These are phyloP conservation scores for Anabas testudineus DNA, from an alignment of 2,797 vertebrate species.

Conservation along the genomic window DNA sequence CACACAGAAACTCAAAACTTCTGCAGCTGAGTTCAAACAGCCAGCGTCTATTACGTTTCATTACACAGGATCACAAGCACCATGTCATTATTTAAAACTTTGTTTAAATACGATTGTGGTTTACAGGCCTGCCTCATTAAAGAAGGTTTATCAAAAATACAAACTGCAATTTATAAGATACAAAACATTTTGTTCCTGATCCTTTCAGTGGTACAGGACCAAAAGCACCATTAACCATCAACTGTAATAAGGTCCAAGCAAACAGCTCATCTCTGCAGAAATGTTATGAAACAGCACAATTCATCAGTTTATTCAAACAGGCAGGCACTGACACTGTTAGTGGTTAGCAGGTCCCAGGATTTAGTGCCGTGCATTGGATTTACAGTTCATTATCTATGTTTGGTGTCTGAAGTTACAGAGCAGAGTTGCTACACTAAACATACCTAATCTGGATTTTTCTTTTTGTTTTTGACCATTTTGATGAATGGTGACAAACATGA, in stretches of 20 bases:
- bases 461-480: not conserved
- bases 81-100: constrained; percentile 38
- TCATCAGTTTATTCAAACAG: not conserved
- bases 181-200: constrained; percentile 8
- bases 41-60: constrained; percentile 31
- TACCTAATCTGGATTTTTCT: not conserved
- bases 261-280: constrained; percentile 17
- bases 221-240: constrained; percentile 65
- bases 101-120: constrained; percentile 27
- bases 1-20: constrained; percentile 23
- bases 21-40: constrained; percentile 37
- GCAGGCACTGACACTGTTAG: constrained; percentile 14
- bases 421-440: constrained; percentile 2
- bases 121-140: constrained; percentile 47
- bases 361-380: constrained; percentile 19
- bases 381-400: not conserved
- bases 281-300: not conserved
- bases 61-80: constrained; percentile 52
- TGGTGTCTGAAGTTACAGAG: not conserved
- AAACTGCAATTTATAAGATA: constrained; percentile 27
- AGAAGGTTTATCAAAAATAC: constrained; percentile 32
- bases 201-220: constrained; percentile 52
- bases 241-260: constrained; percentile 19
- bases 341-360: constrained; percentile 38
- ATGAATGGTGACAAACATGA: constrained; percentile 2